Evolutionary conservation across 2,797 vertebrate species (phyloP).

Genomic region (Peromyscus nudipes): DNA sequence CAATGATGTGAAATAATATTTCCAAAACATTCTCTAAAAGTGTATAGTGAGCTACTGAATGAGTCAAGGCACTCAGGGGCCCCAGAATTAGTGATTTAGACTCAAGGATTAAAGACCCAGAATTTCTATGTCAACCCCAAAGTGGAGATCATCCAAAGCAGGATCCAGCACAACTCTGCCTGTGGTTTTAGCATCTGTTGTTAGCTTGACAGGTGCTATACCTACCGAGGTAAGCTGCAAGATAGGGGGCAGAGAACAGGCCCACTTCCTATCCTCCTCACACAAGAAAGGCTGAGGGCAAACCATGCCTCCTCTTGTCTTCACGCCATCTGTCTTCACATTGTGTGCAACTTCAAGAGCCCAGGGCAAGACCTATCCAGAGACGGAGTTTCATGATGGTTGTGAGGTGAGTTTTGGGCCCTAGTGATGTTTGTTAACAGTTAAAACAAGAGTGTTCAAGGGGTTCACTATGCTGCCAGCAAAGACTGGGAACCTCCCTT

Average conservation of each 20-base stretch:
- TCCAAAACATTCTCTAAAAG: not conserved
- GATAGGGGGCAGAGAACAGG: not conserved
- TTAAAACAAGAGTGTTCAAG: not conserved
- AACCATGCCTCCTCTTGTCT: not conserved
- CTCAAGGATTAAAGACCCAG: not conserved
- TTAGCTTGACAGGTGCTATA: too few relatives aligned
- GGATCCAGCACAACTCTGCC: not conserved
- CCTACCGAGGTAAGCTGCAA: not conserved
- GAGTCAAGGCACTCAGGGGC: not conserved
- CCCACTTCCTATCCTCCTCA: not conserved
- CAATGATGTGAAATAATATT: not conserved
- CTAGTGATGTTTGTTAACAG: not conserved
- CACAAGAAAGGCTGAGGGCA: not conserved
- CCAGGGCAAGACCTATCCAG: not conserved
- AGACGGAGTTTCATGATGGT: not conserved
- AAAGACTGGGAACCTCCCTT: not conserved
- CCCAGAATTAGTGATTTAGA: not conserved
- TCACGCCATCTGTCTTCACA: too few relatives aligned
- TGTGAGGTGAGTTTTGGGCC: not conserved
- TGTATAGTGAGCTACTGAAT: not conserved
- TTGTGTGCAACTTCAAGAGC: not conserved
- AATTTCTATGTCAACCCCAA: not conserved
- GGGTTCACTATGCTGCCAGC: not conserved
- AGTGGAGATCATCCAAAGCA: not conserved
- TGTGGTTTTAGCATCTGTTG: not conserved